phyloP scores from a whole-genome alignment of 2,113 vertebrate species.

The Saccopteryx bilineata region DNA sequence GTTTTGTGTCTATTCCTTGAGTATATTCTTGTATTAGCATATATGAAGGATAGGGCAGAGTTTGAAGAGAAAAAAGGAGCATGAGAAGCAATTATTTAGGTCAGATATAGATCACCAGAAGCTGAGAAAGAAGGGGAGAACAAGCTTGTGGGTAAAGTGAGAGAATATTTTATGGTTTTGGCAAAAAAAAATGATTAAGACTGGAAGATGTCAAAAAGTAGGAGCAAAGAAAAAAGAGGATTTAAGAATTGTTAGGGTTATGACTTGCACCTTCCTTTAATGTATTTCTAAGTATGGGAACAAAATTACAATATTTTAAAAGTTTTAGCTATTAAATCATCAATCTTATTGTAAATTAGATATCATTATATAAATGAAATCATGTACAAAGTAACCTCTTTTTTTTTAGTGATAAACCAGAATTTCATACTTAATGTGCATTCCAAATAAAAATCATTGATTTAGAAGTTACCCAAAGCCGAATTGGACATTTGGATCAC shows the following conservation, averaged over 20 bases:
- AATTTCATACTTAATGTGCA: neutral
- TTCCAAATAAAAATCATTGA: slow-evolving; percentile 27
- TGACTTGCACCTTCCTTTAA: neutral
- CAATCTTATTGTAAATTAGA: neutral
- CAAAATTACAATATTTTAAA: neutral
- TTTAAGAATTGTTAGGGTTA: neutral
- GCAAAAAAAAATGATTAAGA: neutral
- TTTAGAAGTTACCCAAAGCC: neutral
- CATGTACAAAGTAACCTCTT: neutral
- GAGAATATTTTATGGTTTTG: neutral
- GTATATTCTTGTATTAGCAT: neutral
- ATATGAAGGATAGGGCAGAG: neutral
- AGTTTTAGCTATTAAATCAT: neutral
- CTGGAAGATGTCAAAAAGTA: neutral
- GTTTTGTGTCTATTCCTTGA: neutral
- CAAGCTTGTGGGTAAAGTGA: neutral
- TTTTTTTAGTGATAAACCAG: neutral
- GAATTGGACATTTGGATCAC: neutral
- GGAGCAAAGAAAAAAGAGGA: neutral
- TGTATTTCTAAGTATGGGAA: neutral
- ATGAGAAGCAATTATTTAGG: neutral
- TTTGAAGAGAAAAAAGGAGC: neutral
- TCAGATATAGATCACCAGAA: neutral
- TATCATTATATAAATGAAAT: neutral
- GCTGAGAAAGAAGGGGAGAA: neutral